Percentiles rank a stretch among this genome's conserved stretches.
Evolutionary conservation across 2,113 vertebrate species (phyloP).

Genomic region (Microtus richardsoni): DNA sequence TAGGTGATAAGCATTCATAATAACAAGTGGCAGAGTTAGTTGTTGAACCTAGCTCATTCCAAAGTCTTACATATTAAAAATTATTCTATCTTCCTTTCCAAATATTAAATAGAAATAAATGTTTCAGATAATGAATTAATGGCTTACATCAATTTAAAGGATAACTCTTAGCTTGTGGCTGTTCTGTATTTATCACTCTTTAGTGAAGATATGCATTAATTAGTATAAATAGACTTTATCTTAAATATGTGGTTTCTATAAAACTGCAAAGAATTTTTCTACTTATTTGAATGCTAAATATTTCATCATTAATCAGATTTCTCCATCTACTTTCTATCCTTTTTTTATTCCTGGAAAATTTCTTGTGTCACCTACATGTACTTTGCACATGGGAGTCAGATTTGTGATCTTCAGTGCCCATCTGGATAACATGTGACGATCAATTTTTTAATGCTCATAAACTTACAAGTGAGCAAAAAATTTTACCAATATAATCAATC

Average conservation of each 20-base stretch:
- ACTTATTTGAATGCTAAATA: conserved; percentile 22
- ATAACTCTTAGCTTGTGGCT: background rate
- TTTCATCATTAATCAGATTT: background rate
- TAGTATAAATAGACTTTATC: background rate
- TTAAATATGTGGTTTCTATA: background rate
- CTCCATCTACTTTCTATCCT: background rate
- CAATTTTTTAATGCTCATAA: background rate
- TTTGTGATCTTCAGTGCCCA: background rate
- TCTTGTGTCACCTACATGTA: background rate
- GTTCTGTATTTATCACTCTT: background rate
- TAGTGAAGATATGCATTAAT: background rate
- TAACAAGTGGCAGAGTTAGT: background rate
- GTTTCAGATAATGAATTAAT: background rate
- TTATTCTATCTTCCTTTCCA: background rate
- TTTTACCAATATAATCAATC: background rate
- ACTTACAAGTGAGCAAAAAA: background rate
- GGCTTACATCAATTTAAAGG: background rate
- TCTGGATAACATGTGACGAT: background rate
- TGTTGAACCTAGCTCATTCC: background rate
- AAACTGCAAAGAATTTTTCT: background rate
- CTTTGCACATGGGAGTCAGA: background rate
- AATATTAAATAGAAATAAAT: background rate
- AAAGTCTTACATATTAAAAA: background rate
- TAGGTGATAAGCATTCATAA: background rate
- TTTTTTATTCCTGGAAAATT: background rate